These are phyloP conservation scores for Petromus typicus DNA, from an alignment of 2,113 vertebrate genomes.

Conservation along the genomic window DNA sequence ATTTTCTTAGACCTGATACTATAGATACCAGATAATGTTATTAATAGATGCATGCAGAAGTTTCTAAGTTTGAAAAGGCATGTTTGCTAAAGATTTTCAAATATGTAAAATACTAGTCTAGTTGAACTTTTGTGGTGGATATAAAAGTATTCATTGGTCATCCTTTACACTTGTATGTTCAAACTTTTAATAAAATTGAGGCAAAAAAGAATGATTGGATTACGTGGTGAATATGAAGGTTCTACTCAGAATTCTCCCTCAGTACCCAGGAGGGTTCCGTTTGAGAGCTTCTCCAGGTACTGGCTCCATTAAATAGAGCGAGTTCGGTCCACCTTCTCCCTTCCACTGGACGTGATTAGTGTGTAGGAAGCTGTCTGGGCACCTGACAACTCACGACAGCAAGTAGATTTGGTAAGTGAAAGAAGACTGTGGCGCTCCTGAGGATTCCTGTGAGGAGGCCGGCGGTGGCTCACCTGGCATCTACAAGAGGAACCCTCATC, in stretches of 20 bases:
- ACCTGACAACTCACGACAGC: neutral
- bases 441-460: neutral
- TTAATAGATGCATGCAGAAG: slow-evolving; percentile 61
- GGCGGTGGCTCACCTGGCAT: neutral
- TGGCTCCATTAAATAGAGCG: neutral
- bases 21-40: neutral
- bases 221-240: slow-evolving; percentile 14
- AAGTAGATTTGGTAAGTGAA: neutral
- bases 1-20: slow-evolving; percentile 33
- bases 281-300: neutral
- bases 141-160: neutral
- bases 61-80: slow-evolving; percentile 31
- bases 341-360: neutral
- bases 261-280: neutral
- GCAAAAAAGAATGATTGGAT: slow-evolving; percentile 43
- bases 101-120: slow-evolving; percentile 12
- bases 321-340: neutral
- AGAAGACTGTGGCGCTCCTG: neutral
- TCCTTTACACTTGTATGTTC: slow-evolving; percentile 40
- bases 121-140: slow-evolving; percentile 24
- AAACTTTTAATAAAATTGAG: slow-evolving; percentile 53
- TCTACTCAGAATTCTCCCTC: neutral
- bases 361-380: neutral
- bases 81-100: slow-evolving; percentile 41
- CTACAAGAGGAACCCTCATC: neutral